phyloP scores from a whole-genome alignment of 2,113 vertebrate species.

The Cephalopterus ornatus region DNA sequence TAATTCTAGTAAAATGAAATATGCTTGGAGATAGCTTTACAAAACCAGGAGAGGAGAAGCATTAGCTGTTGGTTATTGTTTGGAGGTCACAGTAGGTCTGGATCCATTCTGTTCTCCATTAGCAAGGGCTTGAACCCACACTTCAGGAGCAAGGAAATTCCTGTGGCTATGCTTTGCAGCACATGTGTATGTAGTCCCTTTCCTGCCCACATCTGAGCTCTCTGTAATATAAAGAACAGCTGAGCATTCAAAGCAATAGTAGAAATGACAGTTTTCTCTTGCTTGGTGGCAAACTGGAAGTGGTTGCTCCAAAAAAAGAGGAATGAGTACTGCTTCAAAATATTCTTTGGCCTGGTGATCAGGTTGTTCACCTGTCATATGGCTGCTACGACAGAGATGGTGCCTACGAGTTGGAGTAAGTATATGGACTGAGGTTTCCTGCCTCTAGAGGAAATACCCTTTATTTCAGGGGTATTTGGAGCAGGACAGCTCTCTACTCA shows the following conservation, averaged over 20 bases:
- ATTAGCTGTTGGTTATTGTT: background rate
- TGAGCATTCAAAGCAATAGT: background rate
- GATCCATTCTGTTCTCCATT: background rate
- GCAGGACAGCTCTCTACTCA: background rate
- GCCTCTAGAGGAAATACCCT: background rate
- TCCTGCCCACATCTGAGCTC: background rate
- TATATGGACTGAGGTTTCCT: background rate
- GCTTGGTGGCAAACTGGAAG: background rate
- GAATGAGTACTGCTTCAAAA: background rate
- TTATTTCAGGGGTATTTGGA: background rate
- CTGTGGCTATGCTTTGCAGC: background rate
- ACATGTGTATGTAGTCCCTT: background rate
- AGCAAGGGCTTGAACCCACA: background rate
- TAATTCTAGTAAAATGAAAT: background rate
- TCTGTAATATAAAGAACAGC: background rate
- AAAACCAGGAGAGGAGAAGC: background rate
- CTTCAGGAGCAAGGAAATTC: background rate
- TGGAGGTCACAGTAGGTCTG: background rate
- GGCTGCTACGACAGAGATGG: background rate
- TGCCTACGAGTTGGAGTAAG: background rate
- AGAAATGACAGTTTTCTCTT: background rate
- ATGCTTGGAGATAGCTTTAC: background rate
- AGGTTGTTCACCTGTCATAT: background rate
- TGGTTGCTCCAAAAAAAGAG: background rate
- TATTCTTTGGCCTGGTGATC: background rate